Evolutionary conservation across 2,113 vertebrate species (phyloP).

Genomic region (Rhombomys opimus): DNA sequence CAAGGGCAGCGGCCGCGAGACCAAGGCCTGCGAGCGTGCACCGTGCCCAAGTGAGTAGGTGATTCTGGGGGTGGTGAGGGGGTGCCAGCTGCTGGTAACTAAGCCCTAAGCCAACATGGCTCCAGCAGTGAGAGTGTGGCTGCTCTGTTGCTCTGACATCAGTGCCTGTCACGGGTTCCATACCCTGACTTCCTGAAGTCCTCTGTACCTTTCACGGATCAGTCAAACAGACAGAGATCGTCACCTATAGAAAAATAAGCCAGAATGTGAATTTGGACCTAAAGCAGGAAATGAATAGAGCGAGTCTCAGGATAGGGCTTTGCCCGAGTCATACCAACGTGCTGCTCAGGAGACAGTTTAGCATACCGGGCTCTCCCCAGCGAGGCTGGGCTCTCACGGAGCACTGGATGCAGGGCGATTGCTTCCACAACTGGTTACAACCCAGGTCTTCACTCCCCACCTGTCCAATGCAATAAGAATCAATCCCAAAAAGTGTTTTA

Average conservation of each 20-base stretch:
- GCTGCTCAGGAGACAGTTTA: background rate
- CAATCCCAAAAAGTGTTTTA: background rate
- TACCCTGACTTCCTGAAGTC: background rate
- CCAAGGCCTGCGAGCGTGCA: slow-evolving; percentile 91
- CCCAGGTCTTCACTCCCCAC: background rate
- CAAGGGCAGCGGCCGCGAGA: slow-evolving; percentile 94
- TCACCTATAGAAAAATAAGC: background rate
- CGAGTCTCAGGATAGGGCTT: background rate
- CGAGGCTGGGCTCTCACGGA: too few species aligned
- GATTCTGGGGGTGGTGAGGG: background rate
- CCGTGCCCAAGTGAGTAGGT: slow-evolving; percentile 93
- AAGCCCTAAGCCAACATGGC: background rate
- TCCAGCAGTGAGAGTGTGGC: background rate
- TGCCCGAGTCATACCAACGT: accelerated
- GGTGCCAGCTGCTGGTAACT: background rate
- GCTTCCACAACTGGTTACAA: background rate
- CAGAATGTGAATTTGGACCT: too few species aligned
- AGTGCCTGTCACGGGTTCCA: accelerated
- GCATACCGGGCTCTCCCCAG: background rate
- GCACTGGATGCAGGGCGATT: background rate
- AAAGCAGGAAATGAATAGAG: too few species aligned
- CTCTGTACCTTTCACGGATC: background rate
- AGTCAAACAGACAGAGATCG: too few species aligned
- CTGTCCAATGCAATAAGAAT: background rate
- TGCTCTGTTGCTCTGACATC: too few species aligned